A percentile compares a stretch with the other conserved stretches of the same genome.
Evolutionary conservation across 2,797 vertebrate species (phyloP).

Genomic region (Naso thynnoides): DNA sequence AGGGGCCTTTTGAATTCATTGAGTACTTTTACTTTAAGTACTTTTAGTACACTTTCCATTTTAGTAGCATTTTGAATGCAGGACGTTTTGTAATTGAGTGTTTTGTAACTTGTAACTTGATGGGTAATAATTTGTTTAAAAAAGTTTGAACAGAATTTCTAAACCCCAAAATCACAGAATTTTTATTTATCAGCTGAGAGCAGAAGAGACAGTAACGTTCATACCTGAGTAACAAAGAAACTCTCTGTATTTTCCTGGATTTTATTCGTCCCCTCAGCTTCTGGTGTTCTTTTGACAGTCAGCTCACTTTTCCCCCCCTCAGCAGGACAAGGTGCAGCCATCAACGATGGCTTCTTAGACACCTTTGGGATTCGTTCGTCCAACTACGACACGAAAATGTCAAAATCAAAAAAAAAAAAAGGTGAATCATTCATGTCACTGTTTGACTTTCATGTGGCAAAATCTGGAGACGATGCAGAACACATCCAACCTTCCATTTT

Average conservation of each 20-base stretch:
- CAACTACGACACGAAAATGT: constrained; percentile 71
- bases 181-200: background rate
- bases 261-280: background rate
- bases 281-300: background rate
- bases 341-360: constrained; percentile 63
- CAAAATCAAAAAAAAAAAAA: background rate
- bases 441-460: background rate
- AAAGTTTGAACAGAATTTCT: background rate
- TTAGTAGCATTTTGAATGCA: background rate
- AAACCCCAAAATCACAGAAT: background rate
- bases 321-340: constrained; percentile 34
- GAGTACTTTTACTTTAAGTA: too few relatives aligned
- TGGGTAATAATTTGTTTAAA: background rate
- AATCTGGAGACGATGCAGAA: constrained; percentile 5
- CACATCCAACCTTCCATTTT: constrained; percentile 82
- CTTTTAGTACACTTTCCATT: too few relatives aligned
- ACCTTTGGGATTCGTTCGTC: constrained; percentile 75
- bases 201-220: too few relatives aligned
- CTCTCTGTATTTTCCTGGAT: constrained; percentile 59
- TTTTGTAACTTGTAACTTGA: too few relatives aligned
- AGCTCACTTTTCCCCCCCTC: constrained; percentile 2
- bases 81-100: too few relatives aligned
- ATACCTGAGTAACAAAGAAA: constrained; percentile 91
- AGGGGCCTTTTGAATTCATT: background rate
- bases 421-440: background rate